Evolutionary conservation across 2,797 vertebrate genomes (phyloP).

Genomic region (Sarcoramphus papa): DNA sequence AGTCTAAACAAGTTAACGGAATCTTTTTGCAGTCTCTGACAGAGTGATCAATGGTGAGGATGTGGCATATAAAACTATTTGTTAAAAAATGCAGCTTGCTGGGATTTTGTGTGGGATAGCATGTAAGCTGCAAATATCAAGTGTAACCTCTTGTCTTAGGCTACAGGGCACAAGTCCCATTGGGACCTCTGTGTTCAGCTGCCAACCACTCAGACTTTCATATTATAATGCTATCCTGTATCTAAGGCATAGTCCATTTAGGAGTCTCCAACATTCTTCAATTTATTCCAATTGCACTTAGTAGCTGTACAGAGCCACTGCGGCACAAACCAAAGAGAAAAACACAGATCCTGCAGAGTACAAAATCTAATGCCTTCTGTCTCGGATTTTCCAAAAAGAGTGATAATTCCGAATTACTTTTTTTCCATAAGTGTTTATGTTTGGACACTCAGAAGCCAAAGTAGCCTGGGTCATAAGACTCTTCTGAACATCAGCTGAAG

Average conservation of each 20-base stretch:
- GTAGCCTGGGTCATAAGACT: not conserved
- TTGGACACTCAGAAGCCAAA: not conserved
- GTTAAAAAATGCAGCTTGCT: not conserved
- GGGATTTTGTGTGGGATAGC: not conserved
- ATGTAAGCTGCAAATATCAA: not conserved
- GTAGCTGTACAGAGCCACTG: not conserved
- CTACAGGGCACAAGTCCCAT: not conserved
- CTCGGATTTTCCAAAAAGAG: not conserved
- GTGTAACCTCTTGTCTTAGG: not conserved
- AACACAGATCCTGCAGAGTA: not conserved
- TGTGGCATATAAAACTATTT: not conserved
- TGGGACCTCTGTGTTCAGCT: not conserved
- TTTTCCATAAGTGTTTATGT: not conserved
- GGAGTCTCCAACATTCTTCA: not conserved
- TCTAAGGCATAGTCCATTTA: not conserved
- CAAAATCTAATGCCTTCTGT: not conserved
- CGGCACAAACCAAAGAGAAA: not conserved
- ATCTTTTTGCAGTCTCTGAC: not conserved
- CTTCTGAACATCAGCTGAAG: not conserved
- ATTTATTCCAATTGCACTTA: not conserved
- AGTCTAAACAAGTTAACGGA: constrained; percentile 4
- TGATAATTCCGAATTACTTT: not conserved
- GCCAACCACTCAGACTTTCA: not conserved
- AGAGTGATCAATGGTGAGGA: constrained; percentile 17
- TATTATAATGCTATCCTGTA: not conserved